Percentiles rank a stretch among this genome's conserved stretches.
phyloP scores from a whole-genome alignment of 2,113 vertebrate genomes.

The Tonatia bakeri region DNA sequence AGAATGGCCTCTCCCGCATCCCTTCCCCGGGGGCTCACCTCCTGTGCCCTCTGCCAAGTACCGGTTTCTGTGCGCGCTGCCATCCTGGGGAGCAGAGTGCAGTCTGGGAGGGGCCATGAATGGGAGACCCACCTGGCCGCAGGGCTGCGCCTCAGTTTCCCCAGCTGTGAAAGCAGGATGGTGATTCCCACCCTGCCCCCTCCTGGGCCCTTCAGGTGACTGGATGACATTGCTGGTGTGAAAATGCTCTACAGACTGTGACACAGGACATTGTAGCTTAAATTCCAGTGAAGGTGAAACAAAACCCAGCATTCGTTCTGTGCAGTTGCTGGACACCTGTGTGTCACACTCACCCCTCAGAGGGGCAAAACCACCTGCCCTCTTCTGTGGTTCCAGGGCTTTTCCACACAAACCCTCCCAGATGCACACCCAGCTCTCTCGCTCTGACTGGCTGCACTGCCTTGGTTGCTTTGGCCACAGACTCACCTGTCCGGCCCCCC shows the following conservation, averaged over 20 bases:
- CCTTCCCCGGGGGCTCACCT: too few relatives aligned
- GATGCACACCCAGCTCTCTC: fast-evolving
- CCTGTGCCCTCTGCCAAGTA: too few relatives aligned
- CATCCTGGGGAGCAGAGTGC: not conserved
- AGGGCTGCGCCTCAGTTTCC: not conserved
- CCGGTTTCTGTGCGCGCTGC: fast-evolving
- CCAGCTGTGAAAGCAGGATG: not conserved
- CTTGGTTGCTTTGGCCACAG: fast-evolving
- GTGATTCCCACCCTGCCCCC: not conserved
- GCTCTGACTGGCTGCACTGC: fast-evolving
- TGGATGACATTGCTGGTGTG: not conserved
- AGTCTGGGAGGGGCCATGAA: not conserved
- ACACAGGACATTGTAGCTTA: too few relatives aligned
- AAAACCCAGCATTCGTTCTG: too few relatives aligned
- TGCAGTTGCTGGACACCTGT: too few relatives aligned
- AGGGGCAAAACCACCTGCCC: too few relatives aligned
- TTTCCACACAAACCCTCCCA: fast-evolving
- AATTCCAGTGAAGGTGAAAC: too few relatives aligned
- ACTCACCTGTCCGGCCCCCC: not conserved
- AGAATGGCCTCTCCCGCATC: fast-evolving
- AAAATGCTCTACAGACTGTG: not conserved
- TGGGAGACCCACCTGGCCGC: fast-evolving
- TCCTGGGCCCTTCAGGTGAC: not conserved
- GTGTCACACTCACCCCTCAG: too few relatives aligned
- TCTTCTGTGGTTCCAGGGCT: not conserved